Conservation (phyloP, 1,140 invertebrate species). For the Zaprionus ornatus region DNA sequence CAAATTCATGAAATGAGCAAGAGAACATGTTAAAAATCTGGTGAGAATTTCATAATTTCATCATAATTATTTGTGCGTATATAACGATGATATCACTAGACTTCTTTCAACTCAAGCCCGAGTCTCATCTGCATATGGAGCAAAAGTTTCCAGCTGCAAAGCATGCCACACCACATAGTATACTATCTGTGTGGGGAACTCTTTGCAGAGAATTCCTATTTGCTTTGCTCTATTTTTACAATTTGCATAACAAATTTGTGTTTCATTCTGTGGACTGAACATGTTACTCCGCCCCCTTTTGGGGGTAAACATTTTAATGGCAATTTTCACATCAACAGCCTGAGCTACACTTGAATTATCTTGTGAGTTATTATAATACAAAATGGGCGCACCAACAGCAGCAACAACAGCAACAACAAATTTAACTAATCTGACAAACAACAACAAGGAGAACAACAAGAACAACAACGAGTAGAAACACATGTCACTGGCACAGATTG, state of each 20-base stretch:
- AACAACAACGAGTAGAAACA: constrained; percentile 47
- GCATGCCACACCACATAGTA: neutral
- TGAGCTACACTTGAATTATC: constrained; percentile 50
- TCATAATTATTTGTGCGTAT: constrained; percentile 6
- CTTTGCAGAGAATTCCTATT: too few relatives aligned
- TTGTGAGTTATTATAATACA: constrained; percentile 69
- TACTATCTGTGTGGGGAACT: neutral
- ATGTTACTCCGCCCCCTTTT: constrained; percentile 31
- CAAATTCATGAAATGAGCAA: neutral
- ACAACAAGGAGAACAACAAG: constrained; percentile 39
- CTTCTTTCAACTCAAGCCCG: neutral
- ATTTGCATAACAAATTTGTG: constrained; percentile 41
- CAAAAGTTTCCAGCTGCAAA: neutral
- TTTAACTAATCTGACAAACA: constrained; percentile 59
- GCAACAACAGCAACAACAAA: constrained; percentile 38
- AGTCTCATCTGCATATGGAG: neutral
- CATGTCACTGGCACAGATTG: constrained; percentile 76
- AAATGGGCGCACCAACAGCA: constrained; percentile 35
- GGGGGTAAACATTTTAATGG: constrained; percentile 64
- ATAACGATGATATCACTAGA: neutral
- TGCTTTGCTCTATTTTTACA: constrained; percentile 8
- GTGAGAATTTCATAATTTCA: neutral
- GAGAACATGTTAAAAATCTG: neutral
- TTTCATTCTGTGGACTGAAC: constrained; percentile 13
- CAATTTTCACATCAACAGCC: constrained; percentile 56